phyloP scores from a whole-genome alignment of 23 tunicate genomes.

The Trididemnum clinides region DNA sequence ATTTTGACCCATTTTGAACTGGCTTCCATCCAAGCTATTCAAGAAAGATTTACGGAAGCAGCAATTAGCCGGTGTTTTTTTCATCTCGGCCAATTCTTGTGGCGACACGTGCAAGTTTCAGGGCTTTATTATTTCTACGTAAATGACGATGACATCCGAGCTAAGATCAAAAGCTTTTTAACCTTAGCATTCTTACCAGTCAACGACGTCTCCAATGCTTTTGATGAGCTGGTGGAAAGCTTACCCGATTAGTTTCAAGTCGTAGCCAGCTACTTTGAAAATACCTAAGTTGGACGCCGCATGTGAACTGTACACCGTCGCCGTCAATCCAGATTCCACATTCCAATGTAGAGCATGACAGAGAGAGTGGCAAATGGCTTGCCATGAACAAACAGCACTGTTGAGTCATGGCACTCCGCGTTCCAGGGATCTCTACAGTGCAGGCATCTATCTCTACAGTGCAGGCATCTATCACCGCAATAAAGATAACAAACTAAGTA shows the following conservation, averaged over 20 bases:
- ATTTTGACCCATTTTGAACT: slow-evolving; percentile 24
- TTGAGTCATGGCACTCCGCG: background rate
- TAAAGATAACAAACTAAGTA: too few species aligned
- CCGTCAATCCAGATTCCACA: background rate
- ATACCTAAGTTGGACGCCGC: slow-evolving; percentile 19
- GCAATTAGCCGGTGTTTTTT: slow-evolving; percentile 9
- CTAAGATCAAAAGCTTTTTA: background rate
- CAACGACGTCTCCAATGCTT: slow-evolving; percentile 12
- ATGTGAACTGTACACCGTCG: background rate
- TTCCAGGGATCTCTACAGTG: slow-evolving; percentile 3
- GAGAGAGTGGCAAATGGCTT: background rate
- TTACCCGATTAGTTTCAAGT: background rate
- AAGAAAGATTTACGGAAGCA: slow-evolving; percentile 7
- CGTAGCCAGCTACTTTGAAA: slow-evolving; percentile 20
- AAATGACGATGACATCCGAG: slow-evolving; percentile 2
- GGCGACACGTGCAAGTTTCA: slow-evolving; percentile 7
- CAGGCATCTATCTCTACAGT: background rate
- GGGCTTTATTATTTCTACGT: background rate
- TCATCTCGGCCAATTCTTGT: slow-evolving; percentile 18
- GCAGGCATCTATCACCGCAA: too few species aligned
- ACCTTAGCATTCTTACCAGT: slow-evolving; percentile 20
- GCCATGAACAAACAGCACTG: background rate
- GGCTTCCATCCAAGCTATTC: slow-evolving; percentile 1
- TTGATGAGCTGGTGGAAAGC: slow-evolving; percentile 13
- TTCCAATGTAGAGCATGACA: background rate